Evolutionary conservation across 2,113 vertebrate genomes (phyloP), one percentile per base, ranked within the genome.

Genomic region (Gymnobelideus leadbeateri): DNA sequence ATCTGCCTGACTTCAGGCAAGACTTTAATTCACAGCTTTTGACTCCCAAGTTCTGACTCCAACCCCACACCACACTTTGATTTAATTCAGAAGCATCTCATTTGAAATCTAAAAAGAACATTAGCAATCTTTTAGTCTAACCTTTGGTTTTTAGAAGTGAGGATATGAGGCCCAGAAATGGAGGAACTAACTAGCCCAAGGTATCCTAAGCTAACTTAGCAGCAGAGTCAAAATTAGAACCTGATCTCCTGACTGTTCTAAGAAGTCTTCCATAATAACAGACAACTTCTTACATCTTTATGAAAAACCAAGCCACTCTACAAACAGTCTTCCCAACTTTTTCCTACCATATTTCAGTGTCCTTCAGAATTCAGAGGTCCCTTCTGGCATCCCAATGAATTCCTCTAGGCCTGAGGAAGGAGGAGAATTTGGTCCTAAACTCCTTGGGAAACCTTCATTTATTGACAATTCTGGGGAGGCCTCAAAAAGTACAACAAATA

Each of bases 101-200:
- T 84, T 43, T 84, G 16, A 43, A 84, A 43, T 84, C 68, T 77
- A 77, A 77, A 23, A 43, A 84, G n/a, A 43, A 84, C n/a, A 7
- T 77, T 43, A 84, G 68, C 68, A 21, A 68, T 37, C 61, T 37
- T 68, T 68, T 68, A 37, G 61, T 68, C 31, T 28, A 68, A 84
- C 19, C n/a, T 23, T 43, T 84, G 21, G 19, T 43, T 43, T 92
- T 77, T 52, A 89, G 96, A 52, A 93, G 55, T 0, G 25, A 91
- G 51, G 51, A 95, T 95, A 90, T 93, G 55, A 93, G 93, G 95
- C 94, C 54, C 94, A 54, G 94, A 84, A 43, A 84, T 84, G 16
- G 19, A 43, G 91, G 43, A 46, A 90, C 51, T 52, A 92, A 92
- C 68, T 37, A 0, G 0, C 8, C 1, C 12, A 89, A 53, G 51